These are phyloP conservation scores for Poecilia gillii DNA, from an alignment of 2,797 vertebrate species.

Conservation along the genomic window DNA sequence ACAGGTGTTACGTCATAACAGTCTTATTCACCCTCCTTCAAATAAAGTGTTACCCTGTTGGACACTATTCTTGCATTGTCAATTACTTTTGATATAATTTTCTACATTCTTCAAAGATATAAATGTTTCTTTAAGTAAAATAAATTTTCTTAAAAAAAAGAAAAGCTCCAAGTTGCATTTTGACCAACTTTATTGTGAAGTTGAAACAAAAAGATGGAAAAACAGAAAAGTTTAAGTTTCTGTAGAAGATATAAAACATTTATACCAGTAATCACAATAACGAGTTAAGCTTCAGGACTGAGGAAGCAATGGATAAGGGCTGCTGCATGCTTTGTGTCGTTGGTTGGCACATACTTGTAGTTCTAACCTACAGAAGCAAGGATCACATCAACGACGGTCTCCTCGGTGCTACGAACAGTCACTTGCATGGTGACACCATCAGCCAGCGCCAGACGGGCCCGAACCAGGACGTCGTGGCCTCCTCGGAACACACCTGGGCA, in stretches of 20 bases:
- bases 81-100: slow-evolving; percentile 62
- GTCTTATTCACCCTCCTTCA: no score
- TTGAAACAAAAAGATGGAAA: slow-evolving; percentile 25
- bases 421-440: slow-evolving; percentile 99
- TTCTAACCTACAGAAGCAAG: slow-evolving; percentile 91
- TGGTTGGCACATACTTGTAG: background rate
- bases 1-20: no score
- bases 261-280: slow-evolving; percentile 10
- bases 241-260: slow-evolving; percentile 38
- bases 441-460: slow-evolving; percentile 90
- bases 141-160: slow-evolving; percentile 62
- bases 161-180: background rate
- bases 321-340: background rate
- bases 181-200: slow-evolving; percentile 61
- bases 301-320: slow-evolving; percentile 1
- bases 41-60: background rate
- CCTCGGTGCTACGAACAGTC: slow-evolving; percentile 91
- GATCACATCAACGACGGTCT: slow-evolving; percentile 91
- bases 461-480: slow-evolving; percentile 87
- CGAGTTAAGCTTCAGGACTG: slow-evolving; percentile 2
- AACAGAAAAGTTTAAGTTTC: slow-evolving; percentile 2
- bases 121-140: slow-evolving; percentile 65
- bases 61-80: slow-evolving; percentile 11
- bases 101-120: slow-evolving; percentile 56
- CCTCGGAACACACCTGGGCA: slow-evolving; percentile 91